Base-by-base conservation (phyloP, 2,888 invertebrate genomes). In the Lycaena phlaeas region DNA sequence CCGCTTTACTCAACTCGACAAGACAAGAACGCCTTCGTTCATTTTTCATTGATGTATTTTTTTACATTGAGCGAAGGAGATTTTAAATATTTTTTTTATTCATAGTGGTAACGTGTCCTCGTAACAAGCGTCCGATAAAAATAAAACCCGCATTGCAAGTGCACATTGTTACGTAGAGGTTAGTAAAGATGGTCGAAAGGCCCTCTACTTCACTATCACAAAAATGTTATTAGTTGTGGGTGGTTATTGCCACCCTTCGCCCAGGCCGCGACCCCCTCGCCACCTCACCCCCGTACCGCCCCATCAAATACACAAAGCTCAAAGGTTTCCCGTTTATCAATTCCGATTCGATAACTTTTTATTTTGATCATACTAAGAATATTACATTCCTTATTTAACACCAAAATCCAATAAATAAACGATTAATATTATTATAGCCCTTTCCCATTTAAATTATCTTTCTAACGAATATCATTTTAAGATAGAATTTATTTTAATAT, bases 221-320 rank as follows among this genome's bases (percentile, higher is more conserved):
- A 81, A 79, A 78, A 79, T 81, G 75, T 78, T 81, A 81, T 81
- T 81, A 78, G 79, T 79, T 79, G 78, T 70, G 69, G 74, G 69
- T 63, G 75, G 75, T 72, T 77, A 75, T 79, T 76, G 75, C 70
- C 71, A 70, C 67, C n/a, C n/a, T n/a, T n/a, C n/a, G n/a, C n/a
- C n/a, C n/a, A n/a, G n/a, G n/a, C n/a, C 72, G 72, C 57, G 59
- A 63, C 61, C 68, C 61, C 56, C 59, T 66, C 62, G 61, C 68
- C 74, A 70, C 68, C 65, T 57, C 11, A 5, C 59, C 59, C 64
- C 59, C 54, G 63, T 59, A 61, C 61, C 54, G 63, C 59, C 61
- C 61, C 61, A 61, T 63, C 69, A 70, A 68, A 46, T 50, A 43
- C 45, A 26, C 30, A 22, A 18, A 30, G 22, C 38, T 38, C 38